phyloP scores from a whole-genome alignment of 2,797 vertebrate genomes.

The Amblyraja radiata region DNA sequence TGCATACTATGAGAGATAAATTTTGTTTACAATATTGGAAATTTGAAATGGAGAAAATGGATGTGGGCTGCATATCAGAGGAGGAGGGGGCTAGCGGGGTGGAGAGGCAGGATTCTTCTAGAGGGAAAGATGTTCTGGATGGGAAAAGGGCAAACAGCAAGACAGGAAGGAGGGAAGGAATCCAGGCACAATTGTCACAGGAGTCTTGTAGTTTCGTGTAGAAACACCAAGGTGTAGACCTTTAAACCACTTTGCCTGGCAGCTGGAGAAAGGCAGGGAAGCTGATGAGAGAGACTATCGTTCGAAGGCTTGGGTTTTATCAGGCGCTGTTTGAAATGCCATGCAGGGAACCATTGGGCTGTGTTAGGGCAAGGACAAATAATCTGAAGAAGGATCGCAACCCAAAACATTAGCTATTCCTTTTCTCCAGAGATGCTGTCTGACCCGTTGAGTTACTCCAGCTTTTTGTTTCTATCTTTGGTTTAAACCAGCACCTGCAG shows the following conservation, averaged over 20 bases:
- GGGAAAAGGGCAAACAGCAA: background rate
- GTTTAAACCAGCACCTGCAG: no score
- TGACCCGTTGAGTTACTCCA: no score
- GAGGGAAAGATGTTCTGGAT: no score
- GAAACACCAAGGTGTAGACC: background rate
- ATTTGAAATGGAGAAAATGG: no score
- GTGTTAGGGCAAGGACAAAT: no score
- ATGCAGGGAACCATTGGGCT: no score
- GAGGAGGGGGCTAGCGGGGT: background rate
- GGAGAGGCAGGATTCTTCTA: background rate
- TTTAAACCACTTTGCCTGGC: background rate
- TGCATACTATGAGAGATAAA: background rate
- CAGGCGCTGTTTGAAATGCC: no score
- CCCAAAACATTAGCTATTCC: no score
- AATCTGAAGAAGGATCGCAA: no score
- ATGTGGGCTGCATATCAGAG: background rate
- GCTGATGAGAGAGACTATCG: background rate
- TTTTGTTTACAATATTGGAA: background rate
- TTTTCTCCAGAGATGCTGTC: no score
- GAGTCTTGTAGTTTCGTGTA: no score
- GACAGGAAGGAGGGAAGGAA: background rate
- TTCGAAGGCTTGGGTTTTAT: background rate
- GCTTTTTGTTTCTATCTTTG: no score
- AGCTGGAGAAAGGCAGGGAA: background rate
- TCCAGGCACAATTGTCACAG: background rate